Base-by-base conservation (phyloP, 2,113 vertebrate species). In the Todiramphus saurophagus region DNA sequence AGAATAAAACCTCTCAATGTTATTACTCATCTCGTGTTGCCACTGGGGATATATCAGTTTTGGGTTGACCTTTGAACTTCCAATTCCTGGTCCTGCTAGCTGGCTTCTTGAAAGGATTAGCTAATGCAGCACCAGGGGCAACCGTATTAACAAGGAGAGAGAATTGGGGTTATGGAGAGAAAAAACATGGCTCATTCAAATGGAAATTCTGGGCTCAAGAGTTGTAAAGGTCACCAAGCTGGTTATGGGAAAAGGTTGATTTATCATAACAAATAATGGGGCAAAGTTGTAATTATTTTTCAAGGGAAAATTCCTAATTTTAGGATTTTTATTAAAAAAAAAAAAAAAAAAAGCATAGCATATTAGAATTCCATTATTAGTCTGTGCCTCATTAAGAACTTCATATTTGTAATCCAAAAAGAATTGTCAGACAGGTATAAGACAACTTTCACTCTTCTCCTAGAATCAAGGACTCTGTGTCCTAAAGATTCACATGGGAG, bases 131-230 rank as follows among this genome's bases (percentile, higher is more conserved):
- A 82, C 50, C 70, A 81, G 76, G 77, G 86, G 44, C 79, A 91
- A 84, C 69, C 51, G 16, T 73, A 69, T 92, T 92, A 93, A 93
- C 53, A 76, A 84, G 92, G 66, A 66, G 41, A 83, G 69, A 91
- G 92, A 94, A 93, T 44, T 79, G 55, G 74, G 74, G 37, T 85
- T 96, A 95, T 83, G 94, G 80, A 82, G 81, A 66, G 69, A 35
- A 82, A 83, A 90, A 82, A 3, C 58, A 53, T 30, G 66, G 23
- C 31, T 59, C 37, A 76, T 94, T 93, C 62, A 91, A 48, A 96
- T 95, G 83, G 89, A 95, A 95, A 92, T 94, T 76, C 51, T 73
- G 28, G 31, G 13, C 77, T 87, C 39, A 66, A 37, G 84, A 93
- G 17, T 66, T 83, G 19, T 63, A 89, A 92, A 85, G 50, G 77